Base-by-base conservation (phyloP, 1,140 invertebrate genomes). In the Drosophila truncata region DNA sequence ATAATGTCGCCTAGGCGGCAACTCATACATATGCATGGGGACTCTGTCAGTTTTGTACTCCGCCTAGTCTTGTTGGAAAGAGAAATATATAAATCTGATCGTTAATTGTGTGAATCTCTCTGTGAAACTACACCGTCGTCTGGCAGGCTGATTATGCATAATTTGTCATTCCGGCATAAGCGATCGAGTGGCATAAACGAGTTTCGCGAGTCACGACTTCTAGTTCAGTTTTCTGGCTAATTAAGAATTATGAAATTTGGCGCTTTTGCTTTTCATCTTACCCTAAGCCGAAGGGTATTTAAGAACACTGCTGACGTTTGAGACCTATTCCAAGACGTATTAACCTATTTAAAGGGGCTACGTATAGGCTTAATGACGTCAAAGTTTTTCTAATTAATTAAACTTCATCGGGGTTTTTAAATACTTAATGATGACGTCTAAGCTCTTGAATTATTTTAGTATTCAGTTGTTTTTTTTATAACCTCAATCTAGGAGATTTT, bases 201-300 rank as follows among this genome's bases (percentile, higher is more conserved):
- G 84, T 87, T 82, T 80, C 23, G n/a, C 27, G 27, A 33, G n/a
- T 59, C 50, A 69, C 55, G 50, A 66, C 65, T 69, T 87, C 70
- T 79, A 79, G 84, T 88, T 83, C 41, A 77, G 60, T 71, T 63
- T 77, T 58, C 49, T 39, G 50, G 50, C 71, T 69, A 62, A 80
- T 59, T 61, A 83, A 75, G 64, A 87, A 67, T 76, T 83, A 78
- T 81, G 47, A 80, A 57, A 50, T 59, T 64, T 83, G 67, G 52
- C 84, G 70, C 72, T 73, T 79, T 63, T 70, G 78, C 64, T 77
- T 50, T 72, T 65, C 20, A 59, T 49, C 35, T 10, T 66, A 75
- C 50, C 49, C 61, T 80, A 59, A 33, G 29, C 25, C 14, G 37
- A 49, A 20, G 49, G 75, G 70, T 61, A 74, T 20, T 14, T 20